Percentiles rank a stretch among this genome's conserved stretches.
These are phyloP conservation scores for Spisula subtruncata DNA, from an alignment of 2,888 invertebrate species.

Conservation along the genomic window DNA sequence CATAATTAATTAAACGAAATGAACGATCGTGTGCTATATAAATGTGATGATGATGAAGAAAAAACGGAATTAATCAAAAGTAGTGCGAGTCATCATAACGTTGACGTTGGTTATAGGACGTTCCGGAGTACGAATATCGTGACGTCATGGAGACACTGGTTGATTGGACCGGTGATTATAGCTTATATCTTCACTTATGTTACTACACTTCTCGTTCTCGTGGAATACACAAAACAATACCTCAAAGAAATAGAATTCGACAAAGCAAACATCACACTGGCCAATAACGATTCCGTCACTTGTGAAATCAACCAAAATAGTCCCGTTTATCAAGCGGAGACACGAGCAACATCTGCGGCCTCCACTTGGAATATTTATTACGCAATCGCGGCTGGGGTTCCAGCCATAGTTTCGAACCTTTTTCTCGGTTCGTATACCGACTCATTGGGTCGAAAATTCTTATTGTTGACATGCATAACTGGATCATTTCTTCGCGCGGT, in stretches of 20 bases:
- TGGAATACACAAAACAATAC: constrained; percentile 57
- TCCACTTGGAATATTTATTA: constrained; percentile 69
- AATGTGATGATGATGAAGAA: background rate
- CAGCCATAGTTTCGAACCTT: constrained; percentile 61
- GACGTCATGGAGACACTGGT: background rate
- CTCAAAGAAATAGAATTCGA: constrained; percentile 34
- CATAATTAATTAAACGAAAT: background rate
- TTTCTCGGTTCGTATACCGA: constrained; percentile 73
- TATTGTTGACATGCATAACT: constrained; percentile 66
- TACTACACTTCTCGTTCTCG: constrained; percentile 18
- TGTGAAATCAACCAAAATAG: constrained; percentile 46
- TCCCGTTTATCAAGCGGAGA: constrained; percentile 56
- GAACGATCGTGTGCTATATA: background rate
- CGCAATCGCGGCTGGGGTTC: constrained; percentile 65
- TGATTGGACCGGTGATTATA: background rate
- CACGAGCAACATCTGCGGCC: constrained; percentile 59
- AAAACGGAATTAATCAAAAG: background rate
- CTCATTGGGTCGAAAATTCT: constrained; percentile 72
- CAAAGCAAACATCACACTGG: constrained; percentile 46
- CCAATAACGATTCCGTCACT: background rate
- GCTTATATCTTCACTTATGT: background rate
- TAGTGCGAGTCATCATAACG: background rate
- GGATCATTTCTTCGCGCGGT: constrained; percentile 67
- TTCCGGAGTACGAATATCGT: background rate
- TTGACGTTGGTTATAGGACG: background rate